Evolutionary conservation across 2,113 vertebrate species (phyloP), one percentile per base, ranked within the genome.

Genomic region (Spea bombifrons): DNA sequence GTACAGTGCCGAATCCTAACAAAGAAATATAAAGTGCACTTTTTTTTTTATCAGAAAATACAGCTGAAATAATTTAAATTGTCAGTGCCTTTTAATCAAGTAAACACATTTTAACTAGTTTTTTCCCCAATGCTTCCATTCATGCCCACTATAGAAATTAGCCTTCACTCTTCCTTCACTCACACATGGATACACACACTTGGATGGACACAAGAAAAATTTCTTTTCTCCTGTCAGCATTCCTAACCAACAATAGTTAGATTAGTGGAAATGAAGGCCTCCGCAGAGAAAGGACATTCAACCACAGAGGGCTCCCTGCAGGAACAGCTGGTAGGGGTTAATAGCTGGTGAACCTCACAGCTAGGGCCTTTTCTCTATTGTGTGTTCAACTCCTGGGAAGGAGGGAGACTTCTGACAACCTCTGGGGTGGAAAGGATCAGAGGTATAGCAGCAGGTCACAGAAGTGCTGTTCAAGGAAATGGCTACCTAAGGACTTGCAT

Each of bases 151-250:
- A 98, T 98, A 99, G 97, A 99, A 99, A 99, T 98, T 99, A 99
- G 97, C 96, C 96, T 97, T 97, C 91, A 96, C 94, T 95, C 96
- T 96, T 95, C 95, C 94, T 91, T 96, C 96, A 96, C 97, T 99
- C 96, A 98, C 97, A 99, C 97, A 98, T 98, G 96, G 97, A 97
- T 99, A 97, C 96, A 98, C 97, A 98, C 95, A 95, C 95, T 98
- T 99, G 96, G 96, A 96, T 97, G 96, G 94, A 98, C 96, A 98
- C 96, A 99, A 99, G 97, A 96, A 98, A 97, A 98, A 96, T 95
- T 95, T 97, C 95, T 98, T 98, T 98, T 98, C 97, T 98, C 94
- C 97, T 97, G 96, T 98, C 97, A 98, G 97, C 97, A 98, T 99
- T 98, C 96, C 97, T 95, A 88, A 86, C 92, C 94, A 97, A 99